Conservation (phyloP, 2,797 vertebrate genomes). For the Brachyrhaphis roseni region DNA sequence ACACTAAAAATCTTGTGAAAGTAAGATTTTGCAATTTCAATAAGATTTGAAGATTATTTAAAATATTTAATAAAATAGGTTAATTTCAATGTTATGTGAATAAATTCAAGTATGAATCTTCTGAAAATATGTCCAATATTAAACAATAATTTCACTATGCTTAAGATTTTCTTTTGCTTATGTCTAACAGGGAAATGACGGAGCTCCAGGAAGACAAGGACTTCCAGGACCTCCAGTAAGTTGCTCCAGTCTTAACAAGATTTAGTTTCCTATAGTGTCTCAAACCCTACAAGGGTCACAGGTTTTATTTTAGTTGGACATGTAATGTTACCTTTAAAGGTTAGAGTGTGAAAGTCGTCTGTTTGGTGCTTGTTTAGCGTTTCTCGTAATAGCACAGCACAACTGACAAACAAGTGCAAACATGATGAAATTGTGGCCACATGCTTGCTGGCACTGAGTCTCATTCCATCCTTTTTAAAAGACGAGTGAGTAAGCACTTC, state of each 20-base stretch:
- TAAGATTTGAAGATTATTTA: background rate
- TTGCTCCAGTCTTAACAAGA: constrained; percentile 47
- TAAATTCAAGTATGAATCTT: background rate
- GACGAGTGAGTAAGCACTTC: constrained; percentile 78
- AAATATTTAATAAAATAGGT: background rate
- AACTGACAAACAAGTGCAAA: constrained; percentile 65
- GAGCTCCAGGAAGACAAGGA: constrained; percentile 88
- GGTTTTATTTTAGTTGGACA: background rate
- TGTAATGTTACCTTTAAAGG: background rate
- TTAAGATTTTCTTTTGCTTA: constrained; percentile 55
- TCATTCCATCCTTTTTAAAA: constrained; percentile 64
- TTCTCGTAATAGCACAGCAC: constrained; percentile 50
- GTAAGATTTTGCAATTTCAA: background rate
- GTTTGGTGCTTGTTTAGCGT: constrained; percentile 29
- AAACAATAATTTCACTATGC: background rate
- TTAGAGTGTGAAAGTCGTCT: constrained; percentile 5
- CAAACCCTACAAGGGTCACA: background rate
- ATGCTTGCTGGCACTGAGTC: constrained; percentile 62
- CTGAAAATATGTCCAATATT: background rate
- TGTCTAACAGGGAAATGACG: constrained; percentile 89
- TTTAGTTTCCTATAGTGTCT: constrained; percentile 25
- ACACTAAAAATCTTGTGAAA: background rate
- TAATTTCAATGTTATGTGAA: background rate
- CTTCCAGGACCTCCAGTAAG: constrained; percentile 95
- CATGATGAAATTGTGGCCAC: constrained; percentile 62